phyloP scores from a whole-genome alignment of 2,113 vertebrate species.

The Arothron firmamentum region DNA sequence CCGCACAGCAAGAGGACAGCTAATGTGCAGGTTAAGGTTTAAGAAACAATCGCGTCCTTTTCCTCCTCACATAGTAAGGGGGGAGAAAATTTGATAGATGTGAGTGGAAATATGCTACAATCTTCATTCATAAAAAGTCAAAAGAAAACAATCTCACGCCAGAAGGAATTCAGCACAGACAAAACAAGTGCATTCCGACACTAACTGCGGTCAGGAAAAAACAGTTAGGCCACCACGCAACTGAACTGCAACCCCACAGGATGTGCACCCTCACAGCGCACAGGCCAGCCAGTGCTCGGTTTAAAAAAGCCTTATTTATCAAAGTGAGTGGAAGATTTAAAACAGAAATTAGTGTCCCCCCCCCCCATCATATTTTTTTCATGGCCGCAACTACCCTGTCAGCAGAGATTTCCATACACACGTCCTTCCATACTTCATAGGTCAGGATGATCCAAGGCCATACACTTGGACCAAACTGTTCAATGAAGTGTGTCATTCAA shows the following conservation, averaged over 20 bases:
- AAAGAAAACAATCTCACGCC: constrained; percentile 25
- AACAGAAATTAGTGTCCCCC: constrained; percentile 16
- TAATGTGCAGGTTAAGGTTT: no score
- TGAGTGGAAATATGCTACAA: constrained; percentile 57
- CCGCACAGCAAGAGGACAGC: constrained; percentile 16
- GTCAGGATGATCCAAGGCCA: constrained; percentile 24
- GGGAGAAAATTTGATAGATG: constrained; percentile 20
- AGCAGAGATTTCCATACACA: not conserved
- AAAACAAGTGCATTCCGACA: constrained; percentile 68
- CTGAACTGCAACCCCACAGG: constrained; percentile 45
- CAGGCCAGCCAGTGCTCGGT: constrained; percentile 54
- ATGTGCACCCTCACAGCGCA: constrained; percentile 37
- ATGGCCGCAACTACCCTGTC: not conserved
- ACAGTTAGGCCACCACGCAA: constrained; percentile 61
- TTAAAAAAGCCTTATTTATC: constrained; percentile 17
- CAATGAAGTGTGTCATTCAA: constrained; percentile 22
- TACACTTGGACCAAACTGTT: constrained; percentile 16
- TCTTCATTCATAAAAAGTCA: constrained; percentile 13
- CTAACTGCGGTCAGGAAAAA: constrained; percentile 36
- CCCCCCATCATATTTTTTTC: not conserved
- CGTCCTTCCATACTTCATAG: not conserved
- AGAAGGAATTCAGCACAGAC: constrained; percentile 48
- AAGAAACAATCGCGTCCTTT: not conserved
- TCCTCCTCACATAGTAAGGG: constrained; percentile 10
- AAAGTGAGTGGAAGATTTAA: constrained; percentile 21